These are phyloP conservation scores for Pseudochirops corinnae DNA, from an alignment of 2,797 vertebrate genomes.

Conservation along the genomic window DNA sequence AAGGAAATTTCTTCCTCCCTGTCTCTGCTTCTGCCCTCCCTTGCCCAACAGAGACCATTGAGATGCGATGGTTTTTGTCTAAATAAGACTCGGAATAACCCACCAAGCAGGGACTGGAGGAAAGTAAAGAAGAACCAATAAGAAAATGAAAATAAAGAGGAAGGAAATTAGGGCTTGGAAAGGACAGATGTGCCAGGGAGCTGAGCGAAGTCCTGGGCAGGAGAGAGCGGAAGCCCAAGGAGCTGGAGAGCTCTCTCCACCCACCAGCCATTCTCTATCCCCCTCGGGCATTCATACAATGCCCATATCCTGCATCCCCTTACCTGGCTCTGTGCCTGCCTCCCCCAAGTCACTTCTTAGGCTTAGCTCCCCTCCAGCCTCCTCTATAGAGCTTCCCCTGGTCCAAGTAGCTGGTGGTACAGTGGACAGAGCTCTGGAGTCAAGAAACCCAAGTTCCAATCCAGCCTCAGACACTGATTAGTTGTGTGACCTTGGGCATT, in stretches of 20 bases:
- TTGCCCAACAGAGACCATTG: neutral
- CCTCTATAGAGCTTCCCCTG: neutral
- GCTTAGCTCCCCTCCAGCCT: neutral
- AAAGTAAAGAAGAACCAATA: neutral
- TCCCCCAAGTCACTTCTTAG: neutral
- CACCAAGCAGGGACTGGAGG: neutral
- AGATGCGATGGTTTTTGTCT: neutral
- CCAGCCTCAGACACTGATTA: neutral
- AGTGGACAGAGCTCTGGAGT: rapidly evolving
- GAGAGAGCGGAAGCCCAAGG: neutral
- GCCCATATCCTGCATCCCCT: neutral
- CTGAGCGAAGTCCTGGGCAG: neutral
- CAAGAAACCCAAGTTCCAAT: neutral
- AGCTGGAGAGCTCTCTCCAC: neutral
- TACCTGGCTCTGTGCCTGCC: neutral
- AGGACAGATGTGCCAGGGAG: neutral
- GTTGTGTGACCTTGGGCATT: neutral
- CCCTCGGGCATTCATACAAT: neutral
- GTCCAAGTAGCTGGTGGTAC: neutral
- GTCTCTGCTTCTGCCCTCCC: neutral
- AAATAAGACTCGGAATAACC: neutral
- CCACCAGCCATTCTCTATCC: neutral
- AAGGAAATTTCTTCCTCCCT: neutral
- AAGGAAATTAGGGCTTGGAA: neutral
- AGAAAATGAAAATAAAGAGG: neutral